Conservation (phyloP, 92 coral and sea anemone genomes). For the Meandrina meandrites region DNA sequence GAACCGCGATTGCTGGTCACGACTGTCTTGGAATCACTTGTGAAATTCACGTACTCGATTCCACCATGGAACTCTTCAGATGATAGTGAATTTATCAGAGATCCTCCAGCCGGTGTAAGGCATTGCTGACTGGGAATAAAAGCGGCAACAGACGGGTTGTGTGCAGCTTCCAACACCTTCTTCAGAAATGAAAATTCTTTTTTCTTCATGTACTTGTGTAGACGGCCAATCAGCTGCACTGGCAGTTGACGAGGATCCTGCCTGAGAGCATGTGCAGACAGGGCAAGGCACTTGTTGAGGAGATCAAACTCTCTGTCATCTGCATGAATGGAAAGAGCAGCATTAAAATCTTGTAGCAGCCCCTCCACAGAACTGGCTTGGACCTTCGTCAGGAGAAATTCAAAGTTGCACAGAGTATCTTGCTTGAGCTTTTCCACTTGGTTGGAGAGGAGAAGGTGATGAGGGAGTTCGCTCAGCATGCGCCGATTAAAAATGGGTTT, state of each 20-base stretch:
- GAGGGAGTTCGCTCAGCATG: slow-evolving; percentile 86
- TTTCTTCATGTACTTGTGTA: slow-evolving; percentile 62
- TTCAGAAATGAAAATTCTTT: slow-evolving; percentile 55
- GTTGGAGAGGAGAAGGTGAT: slow-evolving; percentile 73
- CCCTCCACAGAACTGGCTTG: slow-evolving; percentile 75
- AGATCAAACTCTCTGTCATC: slow-evolving; percentile 79
- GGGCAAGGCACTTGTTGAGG: slow-evolving; percentile 71
- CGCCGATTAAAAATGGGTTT: slow-evolving; percentile 84
- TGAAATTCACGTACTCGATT: slow-evolving; percentile 36
- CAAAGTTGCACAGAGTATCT: slow-evolving; percentile 79
- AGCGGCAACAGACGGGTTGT: slow-evolving; percentile 72
- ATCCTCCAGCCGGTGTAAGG: slow-evolving; percentile 89
- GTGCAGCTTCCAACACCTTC: slow-evolving; percentile 69
- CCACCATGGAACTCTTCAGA: slow-evolving; percentile 50
- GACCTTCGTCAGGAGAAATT: slow-evolving; percentile 86
- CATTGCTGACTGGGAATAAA: slow-evolving; percentile 84
- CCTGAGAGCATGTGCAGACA: slow-evolving; percentile 73
- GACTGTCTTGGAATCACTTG: slow-evolving; percentile 33
- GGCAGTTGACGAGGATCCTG: slow-evolving; percentile 85
- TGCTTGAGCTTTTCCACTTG: slow-evolving; percentile 69
- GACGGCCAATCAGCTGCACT: slow-evolving; percentile 88
- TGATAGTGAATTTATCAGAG: slow-evolving; percentile 74
- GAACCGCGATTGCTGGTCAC: slow-evolving; percentile 50
- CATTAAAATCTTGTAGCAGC: slow-evolving; percentile 76
- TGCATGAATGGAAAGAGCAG: slow-evolving; percentile 59